These are phyloP conservation scores for Nemotelus pantherinus DNA, from an alignment of 2,888 invertebrate species.

Conservation along the genomic window DNA sequence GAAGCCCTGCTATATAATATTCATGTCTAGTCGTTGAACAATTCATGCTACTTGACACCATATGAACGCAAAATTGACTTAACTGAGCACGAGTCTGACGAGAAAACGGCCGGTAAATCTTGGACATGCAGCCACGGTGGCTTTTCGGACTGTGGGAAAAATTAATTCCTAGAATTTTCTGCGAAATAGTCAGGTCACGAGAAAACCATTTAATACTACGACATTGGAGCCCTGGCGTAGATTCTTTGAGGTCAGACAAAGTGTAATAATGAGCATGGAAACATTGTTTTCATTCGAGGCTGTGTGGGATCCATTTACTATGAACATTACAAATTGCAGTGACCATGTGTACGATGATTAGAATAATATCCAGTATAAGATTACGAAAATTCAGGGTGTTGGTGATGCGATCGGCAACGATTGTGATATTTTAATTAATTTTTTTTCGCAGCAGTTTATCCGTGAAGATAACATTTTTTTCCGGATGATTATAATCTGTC, in stretches of 20 bases:
- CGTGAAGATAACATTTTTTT: too few species aligned
- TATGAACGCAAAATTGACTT: constrained; percentile 4
- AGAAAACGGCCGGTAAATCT: constrained; percentile 14
- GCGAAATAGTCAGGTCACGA: constrained; percentile 49
- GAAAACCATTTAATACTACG: constrained; percentile 33
- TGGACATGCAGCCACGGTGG: background rate
- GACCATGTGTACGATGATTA: constrained; percentile 1
- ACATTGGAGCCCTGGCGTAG: constrained; percentile 31
- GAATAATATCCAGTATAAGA: background rate
- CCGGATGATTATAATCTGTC: too few species aligned
- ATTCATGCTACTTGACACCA: background rate
- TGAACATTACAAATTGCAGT: background rate
- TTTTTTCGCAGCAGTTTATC: too few species aligned
- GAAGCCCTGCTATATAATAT: background rate
- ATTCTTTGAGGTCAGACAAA: constrained; percentile 4
- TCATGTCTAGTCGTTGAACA: too few species aligned
- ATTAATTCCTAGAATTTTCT: constrained; percentile 54
- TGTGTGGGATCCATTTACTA: constrained; percentile 40
- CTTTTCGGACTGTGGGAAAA: constrained; percentile 52
- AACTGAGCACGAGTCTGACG: constrained; percentile 36
- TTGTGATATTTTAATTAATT: too few species aligned
- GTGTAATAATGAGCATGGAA: constrained; percentile 3
- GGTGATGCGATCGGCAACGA: too few species aligned
- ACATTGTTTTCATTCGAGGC: constrained; percentile 33
- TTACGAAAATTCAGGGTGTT: background rate